Evolutionary conservation across 92 coral and sea anemone genomes (phyloP).

Genomic region (Diadumene lineata): DNA sequence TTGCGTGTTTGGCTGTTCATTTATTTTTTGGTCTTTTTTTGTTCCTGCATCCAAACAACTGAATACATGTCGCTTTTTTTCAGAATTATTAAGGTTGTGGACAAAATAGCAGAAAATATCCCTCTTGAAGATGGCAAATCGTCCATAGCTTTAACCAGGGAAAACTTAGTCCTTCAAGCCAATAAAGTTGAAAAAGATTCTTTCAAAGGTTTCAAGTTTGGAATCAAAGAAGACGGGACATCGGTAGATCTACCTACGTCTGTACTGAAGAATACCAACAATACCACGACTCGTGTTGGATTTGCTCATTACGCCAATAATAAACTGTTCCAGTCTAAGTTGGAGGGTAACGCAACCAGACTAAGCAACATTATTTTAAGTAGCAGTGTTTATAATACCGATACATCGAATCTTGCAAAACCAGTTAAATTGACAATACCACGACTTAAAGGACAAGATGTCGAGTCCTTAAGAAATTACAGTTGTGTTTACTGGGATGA

Average conservation of each 20-base stretch:
- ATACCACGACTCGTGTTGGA: conserved; percentile 34
- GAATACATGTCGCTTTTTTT: background rate
- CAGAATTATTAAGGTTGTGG: conserved; percentile 64
- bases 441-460: conserved; percentile 2
- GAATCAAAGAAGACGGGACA: conserved; percentile 23
- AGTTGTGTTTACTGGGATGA: conserved; percentile 20
- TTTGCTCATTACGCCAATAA: conserved; percentile 69
- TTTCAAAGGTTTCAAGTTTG: conserved; percentile 57
- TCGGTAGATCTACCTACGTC: conserved; percentile 24
- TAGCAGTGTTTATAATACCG: conserved; percentile 31
- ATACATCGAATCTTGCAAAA: background rate
- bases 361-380: conserved; percentile 6
- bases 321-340: conserved; percentile 65
- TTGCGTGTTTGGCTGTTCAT: no score
- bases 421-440: conserved; percentile 19
- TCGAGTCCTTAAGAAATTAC: background rate
- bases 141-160: conserved; percentile 45
- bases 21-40: no score
- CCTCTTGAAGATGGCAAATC: conserved; percentile 47
- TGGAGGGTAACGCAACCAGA: background rate
- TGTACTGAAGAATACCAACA: background rate
- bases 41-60: no score
- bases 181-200: conserved; percentile 46
- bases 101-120: conserved; percentile 50
- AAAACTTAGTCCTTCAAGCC: conserved; percentile 63